Evolutionary conservation across 2,888 invertebrate genomes (phyloP).

Genomic region (Galerucella nymphaeae): DNA sequence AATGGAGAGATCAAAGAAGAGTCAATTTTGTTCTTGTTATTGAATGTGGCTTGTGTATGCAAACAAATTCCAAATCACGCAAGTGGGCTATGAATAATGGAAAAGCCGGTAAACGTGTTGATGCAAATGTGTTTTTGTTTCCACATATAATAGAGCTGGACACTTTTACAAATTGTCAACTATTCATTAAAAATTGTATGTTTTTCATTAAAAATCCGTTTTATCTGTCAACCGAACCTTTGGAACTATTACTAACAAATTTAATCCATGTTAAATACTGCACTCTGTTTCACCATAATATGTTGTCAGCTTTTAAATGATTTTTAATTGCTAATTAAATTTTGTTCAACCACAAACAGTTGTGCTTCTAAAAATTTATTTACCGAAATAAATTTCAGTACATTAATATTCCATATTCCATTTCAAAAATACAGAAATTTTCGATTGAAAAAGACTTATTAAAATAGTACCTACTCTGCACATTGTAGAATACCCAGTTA

Average conservation of each 20-base stretch:
- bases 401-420: no score
- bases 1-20: conserved; percentile 38
- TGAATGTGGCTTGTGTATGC: conserved; percentile 31
- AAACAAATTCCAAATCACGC: conserved; percentile 36
- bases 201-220: conserved; percentile 23
- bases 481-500: no score
- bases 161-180: conserved; percentile 18
- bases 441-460: no score
- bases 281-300: neutral
- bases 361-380: neutral
- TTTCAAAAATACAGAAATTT: no score
- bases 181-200: conserved; percentile 27
- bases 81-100: conserved; percentile 36
- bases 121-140: conserved; percentile 36
- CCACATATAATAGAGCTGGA: conserved; percentile 19
- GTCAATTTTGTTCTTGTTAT: conserved; percentile 36
- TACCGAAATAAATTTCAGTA: no score
- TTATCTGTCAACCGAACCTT: conserved; percentile 10
- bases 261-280: conserved; percentile 2
- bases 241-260: conserved; percentile 21
- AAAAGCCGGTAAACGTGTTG: conserved; percentile 34
- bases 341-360: neutral
- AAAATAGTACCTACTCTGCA: no score
- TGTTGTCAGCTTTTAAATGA: neutral
- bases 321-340: neutral